Conservation (phyloP, 2,113 vertebrate species). For the Illadopsis cleaveri region DNA sequence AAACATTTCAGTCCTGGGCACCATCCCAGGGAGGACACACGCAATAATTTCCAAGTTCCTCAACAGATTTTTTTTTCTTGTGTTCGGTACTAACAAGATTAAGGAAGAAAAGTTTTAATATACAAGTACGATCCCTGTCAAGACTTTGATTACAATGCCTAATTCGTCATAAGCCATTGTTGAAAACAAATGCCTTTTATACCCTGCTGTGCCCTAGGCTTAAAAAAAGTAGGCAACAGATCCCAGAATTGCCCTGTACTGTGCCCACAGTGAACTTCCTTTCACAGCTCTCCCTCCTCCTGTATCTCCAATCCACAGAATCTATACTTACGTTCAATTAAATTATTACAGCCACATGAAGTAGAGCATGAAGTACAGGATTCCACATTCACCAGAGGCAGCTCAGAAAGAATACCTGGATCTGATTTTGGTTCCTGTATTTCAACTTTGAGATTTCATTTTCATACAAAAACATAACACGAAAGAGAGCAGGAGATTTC, state of each 20-base stretch:
- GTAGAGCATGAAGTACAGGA: not conserved
- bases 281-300: not conserved
- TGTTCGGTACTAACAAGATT: not conserved
- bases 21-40: not conserved
- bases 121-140: not conserved
- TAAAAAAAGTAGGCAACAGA: not conserved
- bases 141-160: not conserved
- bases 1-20: conserved; percentile 25
- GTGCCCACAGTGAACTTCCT: not conserved
- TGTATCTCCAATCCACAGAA: not conserved
- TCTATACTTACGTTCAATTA: not conserved
- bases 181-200: not conserved
- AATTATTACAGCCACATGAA: not conserved
- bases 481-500: not conserved
- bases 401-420: not conserved
- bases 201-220: not conserved
- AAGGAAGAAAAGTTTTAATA: not conserved
- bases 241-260: not conserved
- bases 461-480: not conserved
- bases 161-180: not conserved
- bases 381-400: not conserved
- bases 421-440: not conserved
- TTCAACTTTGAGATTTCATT: not conserved
- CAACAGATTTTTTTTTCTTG: not conserved
- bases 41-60: not conserved